A percentile compares a stretch with the other conserved stretches of the same genome.
phyloP scores from a whole-genome alignment of 1,140 invertebrate genomes.

The Cyclina sinensis region DNA sequence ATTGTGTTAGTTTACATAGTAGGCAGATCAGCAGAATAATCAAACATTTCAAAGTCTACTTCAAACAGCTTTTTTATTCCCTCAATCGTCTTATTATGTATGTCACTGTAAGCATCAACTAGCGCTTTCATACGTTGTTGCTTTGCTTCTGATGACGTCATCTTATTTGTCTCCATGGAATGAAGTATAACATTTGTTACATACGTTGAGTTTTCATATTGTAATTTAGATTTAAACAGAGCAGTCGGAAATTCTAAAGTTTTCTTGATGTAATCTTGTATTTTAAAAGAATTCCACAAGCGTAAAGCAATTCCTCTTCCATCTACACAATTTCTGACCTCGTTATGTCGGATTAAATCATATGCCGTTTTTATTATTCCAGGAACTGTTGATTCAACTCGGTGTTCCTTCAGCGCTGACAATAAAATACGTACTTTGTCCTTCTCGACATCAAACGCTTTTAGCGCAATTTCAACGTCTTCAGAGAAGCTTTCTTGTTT shows the following conservation, averaged over 20 bases:
- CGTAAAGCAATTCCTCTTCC: neutral
- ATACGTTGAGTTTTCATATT: neutral
- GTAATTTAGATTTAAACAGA: neutral
- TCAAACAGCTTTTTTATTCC: neutral
- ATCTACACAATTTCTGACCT: neutral
- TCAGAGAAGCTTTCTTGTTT: slow-evolving; percentile 40
- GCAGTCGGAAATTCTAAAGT: neutral
- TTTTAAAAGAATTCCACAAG: slow-evolving; percentile 54
- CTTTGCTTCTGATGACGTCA: slow-evolving; percentile 16
- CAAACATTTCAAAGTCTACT: neutral
- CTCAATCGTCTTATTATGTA: slow-evolving; percentile 4
- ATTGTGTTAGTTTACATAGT: neutral
- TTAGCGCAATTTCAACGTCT: slow-evolving; percentile 20
- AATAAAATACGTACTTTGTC: neutral
- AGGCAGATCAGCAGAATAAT: neutral
- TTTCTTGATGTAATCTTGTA: slow-evolving; percentile 64
- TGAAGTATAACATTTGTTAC: neutral
- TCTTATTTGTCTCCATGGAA: neutral
- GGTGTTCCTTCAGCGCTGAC: neutral
- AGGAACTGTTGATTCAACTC: slow-evolving; percentile 6
- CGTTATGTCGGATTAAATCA: neutral
- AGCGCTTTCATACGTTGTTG: neutral
- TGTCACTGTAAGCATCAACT: slow-evolving; percentile 19
- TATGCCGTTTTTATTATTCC: slow-evolving; percentile 10
- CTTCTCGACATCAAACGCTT: neutral